Conservation (phyloP, 2,888 invertebrate species). For the Cephus rjabovi region DNA sequence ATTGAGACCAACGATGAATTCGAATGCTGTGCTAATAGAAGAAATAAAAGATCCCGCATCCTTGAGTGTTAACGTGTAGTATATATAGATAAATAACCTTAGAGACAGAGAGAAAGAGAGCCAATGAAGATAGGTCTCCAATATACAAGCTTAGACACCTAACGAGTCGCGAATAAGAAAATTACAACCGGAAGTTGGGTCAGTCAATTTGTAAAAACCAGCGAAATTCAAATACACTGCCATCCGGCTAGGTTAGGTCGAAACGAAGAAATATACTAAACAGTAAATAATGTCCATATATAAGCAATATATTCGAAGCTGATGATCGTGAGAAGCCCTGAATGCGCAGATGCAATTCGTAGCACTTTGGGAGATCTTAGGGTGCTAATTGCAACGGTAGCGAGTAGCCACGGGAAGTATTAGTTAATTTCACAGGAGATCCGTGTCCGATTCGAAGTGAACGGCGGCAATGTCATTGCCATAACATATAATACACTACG, state of each 20-base stretch:
- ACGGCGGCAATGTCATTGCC: conserved; percentile 12
- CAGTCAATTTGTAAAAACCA: neutral
- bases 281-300: neutral
- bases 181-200: neutral
- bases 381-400: neutral
- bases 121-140: neutral
- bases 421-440: neutral
- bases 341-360: neutral
- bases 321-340: neutral
- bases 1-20: neutral
- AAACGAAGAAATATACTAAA: neutral
- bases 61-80: neutral
- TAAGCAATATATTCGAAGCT: neutral
- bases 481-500: neutral
- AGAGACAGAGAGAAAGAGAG: neutral
- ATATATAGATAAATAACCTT: neutral
- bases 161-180: neutral
- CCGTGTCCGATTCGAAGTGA: conserved; percentile 3
- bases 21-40: neutral
- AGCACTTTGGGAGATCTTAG: neutral
- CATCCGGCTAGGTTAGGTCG: neutral
- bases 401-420: neutral
- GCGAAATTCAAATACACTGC: neutral
- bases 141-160: neutral
- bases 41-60: neutral